A percentile compares a stretch with the other conserved stretches of the same genome.
Conservation (phyloP, 2,888 invertebrate species). For the Eilema depressum region DNA sequence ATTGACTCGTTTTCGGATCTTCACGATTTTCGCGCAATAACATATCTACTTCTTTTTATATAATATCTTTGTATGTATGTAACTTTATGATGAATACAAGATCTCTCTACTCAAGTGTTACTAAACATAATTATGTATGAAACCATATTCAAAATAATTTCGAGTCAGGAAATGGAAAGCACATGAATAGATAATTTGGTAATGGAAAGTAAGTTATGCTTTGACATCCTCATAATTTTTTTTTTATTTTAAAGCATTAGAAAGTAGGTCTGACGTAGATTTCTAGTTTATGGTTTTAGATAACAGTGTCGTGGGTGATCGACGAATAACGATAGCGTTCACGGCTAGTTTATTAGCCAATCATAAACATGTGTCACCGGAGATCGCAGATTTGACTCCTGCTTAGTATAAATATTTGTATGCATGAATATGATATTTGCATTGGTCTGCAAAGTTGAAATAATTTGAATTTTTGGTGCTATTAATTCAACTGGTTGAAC, state of each 20-base stretch:
- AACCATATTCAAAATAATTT: neutral
- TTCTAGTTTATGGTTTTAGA: neutral
- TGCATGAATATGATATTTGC: too few species aligned
- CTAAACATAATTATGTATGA: neutral
- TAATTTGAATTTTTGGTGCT: too few species aligned
- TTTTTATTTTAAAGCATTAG: constrained; percentile 1
- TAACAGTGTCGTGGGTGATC: neutral
- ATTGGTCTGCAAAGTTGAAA: too few species aligned
- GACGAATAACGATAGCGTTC: neutral
- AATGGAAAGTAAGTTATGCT: constrained; percentile 17
- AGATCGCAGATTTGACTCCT: too few species aligned
- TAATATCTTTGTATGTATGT: too few species aligned
- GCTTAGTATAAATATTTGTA: too few species aligned
- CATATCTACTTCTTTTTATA: too few species aligned
- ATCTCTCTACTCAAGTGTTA: too few species aligned
- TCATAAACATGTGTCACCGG: neutral
- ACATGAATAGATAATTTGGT: neutral
- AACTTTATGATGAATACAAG: too few species aligned
- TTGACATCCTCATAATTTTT: constrained; percentile 9
- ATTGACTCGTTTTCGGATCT: too few species aligned
- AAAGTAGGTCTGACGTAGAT: constrained; percentile 7
- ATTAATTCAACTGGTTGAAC: too few species aligned
- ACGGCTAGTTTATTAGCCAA: neutral
- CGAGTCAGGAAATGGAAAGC: constrained; percentile 4
- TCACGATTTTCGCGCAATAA: too few species aligned